Percentiles rank a stretch among this genome's conserved stretches.
These are phyloP conservation scores for Acleris literana DNA, from an alignment of 2,888 invertebrate species.

Conservation along the genomic window DNA sequence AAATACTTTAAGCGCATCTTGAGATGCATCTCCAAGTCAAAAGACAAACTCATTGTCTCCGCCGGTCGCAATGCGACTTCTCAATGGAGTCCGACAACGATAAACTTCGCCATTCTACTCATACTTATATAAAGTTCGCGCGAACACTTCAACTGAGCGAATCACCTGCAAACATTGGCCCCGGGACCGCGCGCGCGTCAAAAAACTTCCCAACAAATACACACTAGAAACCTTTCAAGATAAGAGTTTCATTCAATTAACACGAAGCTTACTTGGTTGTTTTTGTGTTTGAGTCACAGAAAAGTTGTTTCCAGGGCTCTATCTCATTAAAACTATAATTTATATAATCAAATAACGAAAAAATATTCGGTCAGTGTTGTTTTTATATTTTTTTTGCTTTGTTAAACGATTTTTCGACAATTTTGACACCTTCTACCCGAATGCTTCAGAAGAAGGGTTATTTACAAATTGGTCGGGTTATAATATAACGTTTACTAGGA, in stretches of 20 bases:
- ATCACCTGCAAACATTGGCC: slow-evolving; percentile 65
- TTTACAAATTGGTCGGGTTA: no score
- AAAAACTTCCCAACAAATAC: slow-evolving; percentile 61
- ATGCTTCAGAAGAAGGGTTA: no score
- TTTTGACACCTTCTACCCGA: no score
- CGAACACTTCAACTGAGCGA: slow-evolving; percentile 57
- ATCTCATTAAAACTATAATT: no score
- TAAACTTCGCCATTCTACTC: slow-evolving; percentile 66
- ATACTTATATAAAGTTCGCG: slow-evolving; percentile 62
- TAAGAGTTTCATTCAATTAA: slow-evolving; percentile 16
- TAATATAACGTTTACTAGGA: no score
- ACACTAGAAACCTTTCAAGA: slow-evolving; percentile 36
- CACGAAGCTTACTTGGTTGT: neutral
- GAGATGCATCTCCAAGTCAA: slow-evolving; percentile 63
- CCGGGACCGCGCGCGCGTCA: slow-evolving; percentile 59
- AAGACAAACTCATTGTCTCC: slow-evolving; percentile 70
- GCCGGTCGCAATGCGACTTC: slow-evolving; percentile 63
- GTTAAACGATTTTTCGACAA: neutral
- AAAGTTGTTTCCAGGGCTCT: no score
- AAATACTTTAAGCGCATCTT: slow-evolving; percentile 55
- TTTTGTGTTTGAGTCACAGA: no score
- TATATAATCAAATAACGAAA: neutral
- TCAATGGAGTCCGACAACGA: slow-evolving; percentile 60
- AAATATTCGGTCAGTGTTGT: no score
- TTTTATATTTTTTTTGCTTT: neutral